phyloP scores from a whole-genome alignment of 2,113 vertebrate species.

The Tricholaema leucomelas region DNA sequence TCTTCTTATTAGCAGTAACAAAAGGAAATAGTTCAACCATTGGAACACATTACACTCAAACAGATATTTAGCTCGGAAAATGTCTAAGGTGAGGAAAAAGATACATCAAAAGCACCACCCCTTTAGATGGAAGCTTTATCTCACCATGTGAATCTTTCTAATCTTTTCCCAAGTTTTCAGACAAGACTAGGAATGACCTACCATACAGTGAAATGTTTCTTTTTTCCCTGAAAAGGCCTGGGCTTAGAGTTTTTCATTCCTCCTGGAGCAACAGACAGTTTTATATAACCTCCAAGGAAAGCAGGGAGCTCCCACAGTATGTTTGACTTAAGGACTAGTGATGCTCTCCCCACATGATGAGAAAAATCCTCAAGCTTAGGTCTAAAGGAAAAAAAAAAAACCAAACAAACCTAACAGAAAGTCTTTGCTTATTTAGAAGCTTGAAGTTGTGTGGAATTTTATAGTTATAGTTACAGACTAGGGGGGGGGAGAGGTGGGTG shows the following conservation, averaged over 20 bases:
- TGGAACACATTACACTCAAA: not conserved
- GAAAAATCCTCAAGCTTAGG: not conserved
- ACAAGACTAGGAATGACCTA: not conserved
- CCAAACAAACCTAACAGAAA: not conserved
- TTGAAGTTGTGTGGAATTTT: not conserved
- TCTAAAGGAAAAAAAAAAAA: not conserved
- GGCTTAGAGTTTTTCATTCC: not conserved
- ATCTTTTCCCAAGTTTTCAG: not conserved
- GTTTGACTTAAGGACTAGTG: not conserved
- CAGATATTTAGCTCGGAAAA: not conserved
- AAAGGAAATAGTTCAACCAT: not conserved
- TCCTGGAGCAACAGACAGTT: not conserved
- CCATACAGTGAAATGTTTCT: not conserved
- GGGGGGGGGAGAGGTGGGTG: too few relatives aligned
- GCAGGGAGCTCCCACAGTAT: not conserved
- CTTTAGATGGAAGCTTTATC: not conserved
- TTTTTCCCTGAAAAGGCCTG: not conserved
- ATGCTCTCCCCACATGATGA: not conserved
- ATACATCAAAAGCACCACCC: not conserved
- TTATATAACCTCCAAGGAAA: not conserved
- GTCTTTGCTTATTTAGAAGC: not conserved
- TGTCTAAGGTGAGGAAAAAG: not conserved
- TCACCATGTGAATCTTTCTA: not conserved
- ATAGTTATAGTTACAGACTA: too few relatives aligned
- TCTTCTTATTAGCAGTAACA: not conserved